phyloP scores from a whole-genome alignment of 1,140 invertebrate genomes.

The Neuroterus valhalla region DNA sequence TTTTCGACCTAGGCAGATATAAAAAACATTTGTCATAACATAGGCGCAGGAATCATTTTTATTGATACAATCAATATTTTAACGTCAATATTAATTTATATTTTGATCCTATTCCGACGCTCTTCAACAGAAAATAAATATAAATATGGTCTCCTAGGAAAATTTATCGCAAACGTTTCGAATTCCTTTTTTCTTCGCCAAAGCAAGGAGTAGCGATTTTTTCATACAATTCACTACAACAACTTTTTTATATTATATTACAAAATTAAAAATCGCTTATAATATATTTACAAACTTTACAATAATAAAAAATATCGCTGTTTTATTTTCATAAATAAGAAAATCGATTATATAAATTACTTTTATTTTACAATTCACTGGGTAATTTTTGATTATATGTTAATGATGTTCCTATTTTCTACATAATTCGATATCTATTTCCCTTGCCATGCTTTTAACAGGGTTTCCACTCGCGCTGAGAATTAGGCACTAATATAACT shows the following conservation, averaged over 20 bases:
- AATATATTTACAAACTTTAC: background rate
- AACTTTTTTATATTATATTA: background rate
- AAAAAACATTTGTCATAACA: background rate
- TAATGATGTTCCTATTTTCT: background rate
- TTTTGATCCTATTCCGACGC: too few species aligned
- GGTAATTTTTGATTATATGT: background rate
- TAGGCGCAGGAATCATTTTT: too few species aligned
- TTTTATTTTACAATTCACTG: background rate
- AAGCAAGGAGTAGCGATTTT: background rate
- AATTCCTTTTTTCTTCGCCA: background rate
- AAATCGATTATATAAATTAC: background rate
- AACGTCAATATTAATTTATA: too few species aligned
- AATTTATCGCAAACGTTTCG: background rate
- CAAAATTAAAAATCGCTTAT: conserved; percentile 7
- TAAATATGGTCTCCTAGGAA: too few species aligned
- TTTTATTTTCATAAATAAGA: background rate
- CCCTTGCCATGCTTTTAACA: background rate
- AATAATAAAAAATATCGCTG: background rate
- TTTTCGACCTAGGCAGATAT: background rate
- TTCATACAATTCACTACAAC: background rate
- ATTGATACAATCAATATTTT: too few species aligned
- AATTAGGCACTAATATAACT: background rate
- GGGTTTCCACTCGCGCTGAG: background rate
- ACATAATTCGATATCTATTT: background rate
- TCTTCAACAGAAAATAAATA: too few species aligned